Conservation (phyloP, 2,113 vertebrate species). For the Otolemur garnettii region DNA sequence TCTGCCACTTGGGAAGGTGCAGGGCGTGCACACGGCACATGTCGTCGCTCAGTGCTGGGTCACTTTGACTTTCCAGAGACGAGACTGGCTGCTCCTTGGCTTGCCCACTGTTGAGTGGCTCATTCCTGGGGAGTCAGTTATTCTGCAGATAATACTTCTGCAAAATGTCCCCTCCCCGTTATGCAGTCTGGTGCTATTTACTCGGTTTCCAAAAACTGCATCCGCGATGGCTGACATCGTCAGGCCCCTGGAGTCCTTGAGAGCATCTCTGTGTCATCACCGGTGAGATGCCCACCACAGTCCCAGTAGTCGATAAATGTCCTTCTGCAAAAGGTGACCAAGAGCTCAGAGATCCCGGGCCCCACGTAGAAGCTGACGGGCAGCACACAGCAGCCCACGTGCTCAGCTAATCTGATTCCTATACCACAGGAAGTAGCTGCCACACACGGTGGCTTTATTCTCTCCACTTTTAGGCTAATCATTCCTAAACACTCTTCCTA, state of each 20-base stretch:
- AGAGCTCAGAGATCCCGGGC: rapidly evolving
- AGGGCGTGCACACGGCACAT: rapidly evolving
- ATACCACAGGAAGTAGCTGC: not conserved
- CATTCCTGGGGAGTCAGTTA: not conserved
- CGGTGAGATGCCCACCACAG: not conserved
- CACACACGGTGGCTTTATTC: rapidly evolving
- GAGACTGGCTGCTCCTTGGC: rapidly evolving
- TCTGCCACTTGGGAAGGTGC: not conserved
- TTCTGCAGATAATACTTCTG: not conserved
- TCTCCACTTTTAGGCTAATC: not conserved
- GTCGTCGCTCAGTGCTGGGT: rapidly evolving
- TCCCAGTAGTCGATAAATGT: rapidly evolving
- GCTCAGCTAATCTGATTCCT: not conserved
- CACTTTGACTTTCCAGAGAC: not conserved
- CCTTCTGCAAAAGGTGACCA: not conserved
- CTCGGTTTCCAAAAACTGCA: not conserved
- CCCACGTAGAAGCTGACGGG: not conserved
- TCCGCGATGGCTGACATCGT: rapidly evolving
- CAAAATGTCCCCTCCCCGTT: rapidly evolving
- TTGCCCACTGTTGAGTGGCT: rapidly evolving
- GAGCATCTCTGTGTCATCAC: not conserved
- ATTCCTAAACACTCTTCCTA: conserved; percentile 15
- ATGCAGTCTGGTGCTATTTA: not conserved
- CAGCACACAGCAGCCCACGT: rapidly evolving
- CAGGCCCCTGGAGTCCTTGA: rapidly evolving